Conservation (phyloP, 2,888 invertebrate genomes). For the Cephus pygmeus region DNA sequence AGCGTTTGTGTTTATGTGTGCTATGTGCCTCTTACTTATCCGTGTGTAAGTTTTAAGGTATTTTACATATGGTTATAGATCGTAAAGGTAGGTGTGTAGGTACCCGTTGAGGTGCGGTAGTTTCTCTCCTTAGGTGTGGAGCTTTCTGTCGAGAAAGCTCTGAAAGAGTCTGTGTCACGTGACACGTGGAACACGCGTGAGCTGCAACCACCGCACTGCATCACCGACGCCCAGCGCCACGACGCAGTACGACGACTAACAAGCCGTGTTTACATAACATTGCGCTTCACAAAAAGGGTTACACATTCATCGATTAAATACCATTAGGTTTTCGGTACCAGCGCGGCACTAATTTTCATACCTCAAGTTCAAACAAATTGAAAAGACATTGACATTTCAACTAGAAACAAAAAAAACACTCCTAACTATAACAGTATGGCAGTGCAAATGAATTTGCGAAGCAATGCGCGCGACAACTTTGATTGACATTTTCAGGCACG, state of each 20-base stretch:
- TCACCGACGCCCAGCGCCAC: conserved; percentile 64
- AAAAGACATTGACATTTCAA: not conserved
- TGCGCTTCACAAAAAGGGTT: conserved; percentile 53
- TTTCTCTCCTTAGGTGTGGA: conserved; percentile 63
- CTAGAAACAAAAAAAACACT: not conserved
- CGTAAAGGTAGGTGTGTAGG: conserved; percentile 61
- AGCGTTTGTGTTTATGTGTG: conserved; percentile 4
- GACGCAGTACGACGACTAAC: conserved; percentile 65
- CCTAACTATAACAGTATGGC: not conserved
- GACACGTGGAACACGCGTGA: conserved; percentile 53
- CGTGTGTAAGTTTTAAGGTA: conserved; percentile 5
- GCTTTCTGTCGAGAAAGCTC: conserved; percentile 62
- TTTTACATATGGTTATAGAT: conserved; percentile 29
- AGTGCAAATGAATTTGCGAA: not conserved
- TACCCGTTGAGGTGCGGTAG: conserved; percentile 64
- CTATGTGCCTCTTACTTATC: not conserved
- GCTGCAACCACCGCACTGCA: conserved; percentile 65
- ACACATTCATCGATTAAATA: conserved; percentile 41
- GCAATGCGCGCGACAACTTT: not conserved
- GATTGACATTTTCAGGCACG: not conserved
- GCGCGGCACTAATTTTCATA: not conserved
- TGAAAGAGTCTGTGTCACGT: conserved; percentile 55
- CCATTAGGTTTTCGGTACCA: not conserved
- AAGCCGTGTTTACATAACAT: conserved; percentile 56
- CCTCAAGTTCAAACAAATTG: not conserved